Evolutionary conservation across 2,113 vertebrate species (phyloP).

Genomic region (Corythornis cristatus): DNA sequence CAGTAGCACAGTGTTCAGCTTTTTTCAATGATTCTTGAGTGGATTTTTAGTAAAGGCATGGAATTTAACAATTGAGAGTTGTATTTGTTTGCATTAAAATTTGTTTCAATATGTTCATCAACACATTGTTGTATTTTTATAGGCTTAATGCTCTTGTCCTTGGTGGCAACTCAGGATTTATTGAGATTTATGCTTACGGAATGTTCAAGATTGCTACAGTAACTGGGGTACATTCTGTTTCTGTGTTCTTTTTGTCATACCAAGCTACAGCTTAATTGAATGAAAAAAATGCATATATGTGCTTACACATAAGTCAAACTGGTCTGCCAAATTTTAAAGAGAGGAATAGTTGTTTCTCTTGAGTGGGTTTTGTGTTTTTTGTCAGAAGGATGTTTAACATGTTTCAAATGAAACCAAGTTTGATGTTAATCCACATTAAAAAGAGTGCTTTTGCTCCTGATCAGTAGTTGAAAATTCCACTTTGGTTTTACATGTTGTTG

Average conservation of each 20-base stretch:
- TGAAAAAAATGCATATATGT: neutral
- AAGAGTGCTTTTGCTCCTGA: neutral
- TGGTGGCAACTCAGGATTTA: constrained; percentile 87
- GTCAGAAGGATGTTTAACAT: neutral
- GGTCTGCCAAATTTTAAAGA: neutral
- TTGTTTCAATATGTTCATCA: neutral
- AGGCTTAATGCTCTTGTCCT: constrained; percentile 95
- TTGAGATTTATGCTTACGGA: constrained; percentile 96
- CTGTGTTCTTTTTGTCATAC: neutral
- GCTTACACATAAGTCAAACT: neutral
- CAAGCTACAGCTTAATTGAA: neutral
- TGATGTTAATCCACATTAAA: neutral
- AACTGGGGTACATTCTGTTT: constrained; percentile 76
- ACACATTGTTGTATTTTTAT: constrained; percentile 11
- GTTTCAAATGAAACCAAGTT: neutral
- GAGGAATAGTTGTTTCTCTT: neutral
- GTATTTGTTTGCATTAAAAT: neutral
- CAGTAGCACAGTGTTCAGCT: neutral
- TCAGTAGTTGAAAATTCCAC: neutral
- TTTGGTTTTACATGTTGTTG: neutral
- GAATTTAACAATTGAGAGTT: neutral
- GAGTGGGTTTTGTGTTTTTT: neutral
- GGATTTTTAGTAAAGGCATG: neutral
- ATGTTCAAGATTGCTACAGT: constrained; percentile 98
- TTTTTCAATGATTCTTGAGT: neutral